These are phyloP conservation scores for Polietes domitor DNA, from an alignment of 2,888 invertebrate genomes.

Conservation along the genomic window DNA sequence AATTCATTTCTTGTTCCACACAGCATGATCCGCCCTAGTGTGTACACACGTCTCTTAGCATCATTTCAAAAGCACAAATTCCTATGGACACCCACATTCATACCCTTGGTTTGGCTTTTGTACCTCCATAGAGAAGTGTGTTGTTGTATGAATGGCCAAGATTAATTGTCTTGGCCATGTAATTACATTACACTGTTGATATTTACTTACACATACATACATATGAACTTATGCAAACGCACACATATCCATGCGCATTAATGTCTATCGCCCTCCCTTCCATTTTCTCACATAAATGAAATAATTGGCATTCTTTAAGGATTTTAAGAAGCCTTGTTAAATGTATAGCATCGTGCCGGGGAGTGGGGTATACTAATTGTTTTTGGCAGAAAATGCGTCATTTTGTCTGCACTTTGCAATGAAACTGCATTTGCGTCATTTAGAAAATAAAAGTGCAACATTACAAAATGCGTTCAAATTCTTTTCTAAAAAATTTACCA, in stretches of 20 bases:
- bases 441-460: no score
- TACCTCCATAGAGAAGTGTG: not conserved
- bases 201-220: not conserved
- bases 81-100: not conserved
- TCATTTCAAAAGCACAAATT: constrained; percentile 72
- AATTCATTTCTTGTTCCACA: no score
- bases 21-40: no score
- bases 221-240: not conserved
- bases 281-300: not conserved
- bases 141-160: not conserved
- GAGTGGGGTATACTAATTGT: no score
- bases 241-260: not conserved
- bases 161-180: constrained; percentile 11
- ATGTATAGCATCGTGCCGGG: not conserved
- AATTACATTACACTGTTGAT: constrained; percentile 16
- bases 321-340: not conserved
- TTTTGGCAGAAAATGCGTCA: no score
- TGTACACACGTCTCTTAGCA: no score
- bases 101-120: not conserved
- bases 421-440: no score
- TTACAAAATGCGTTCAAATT: no score
- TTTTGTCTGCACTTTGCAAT: no score
- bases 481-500: no score
- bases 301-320: not conserved
- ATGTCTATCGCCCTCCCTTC: not conserved